A percentile compares a stretch with the other conserved stretches of the same genome.
These are phyloP conservation scores for Solea solea DNA, from an alignment of 2,113 vertebrate species.

Conservation along the genomic window DNA sequence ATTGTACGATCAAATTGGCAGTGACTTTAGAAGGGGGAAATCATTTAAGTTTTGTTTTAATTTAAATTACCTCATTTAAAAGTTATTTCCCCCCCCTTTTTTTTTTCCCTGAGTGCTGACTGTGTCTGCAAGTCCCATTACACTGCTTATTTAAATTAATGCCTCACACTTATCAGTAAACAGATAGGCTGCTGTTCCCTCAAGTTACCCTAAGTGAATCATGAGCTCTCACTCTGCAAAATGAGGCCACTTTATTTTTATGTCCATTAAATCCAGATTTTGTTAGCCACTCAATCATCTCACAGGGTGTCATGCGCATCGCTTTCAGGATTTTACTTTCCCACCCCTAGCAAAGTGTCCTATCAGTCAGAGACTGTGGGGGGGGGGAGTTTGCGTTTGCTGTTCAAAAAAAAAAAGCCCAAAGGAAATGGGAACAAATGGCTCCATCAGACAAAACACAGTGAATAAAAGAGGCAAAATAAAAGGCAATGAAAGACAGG, in stretches of 20 bases:
- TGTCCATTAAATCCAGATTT: conserved; percentile 59
- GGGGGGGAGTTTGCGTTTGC: not conserved
- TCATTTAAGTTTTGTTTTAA: conserved; percentile 39
- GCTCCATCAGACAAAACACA: conserved; percentile 64
- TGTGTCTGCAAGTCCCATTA: conserved; percentile 56
- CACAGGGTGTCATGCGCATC: conserved; percentile 36
- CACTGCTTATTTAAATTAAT: conserved; percentile 60
- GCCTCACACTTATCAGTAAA: conserved; percentile 57
- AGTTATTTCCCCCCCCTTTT: conserved; percentile 1
- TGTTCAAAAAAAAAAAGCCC: no score
- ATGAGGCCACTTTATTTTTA: conserved; percentile 58
- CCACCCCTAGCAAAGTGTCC: conserved; percentile 30
- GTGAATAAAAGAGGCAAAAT: conserved; percentile 56
- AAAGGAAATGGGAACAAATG: conserved; percentile 56
- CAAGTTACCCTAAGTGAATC: conserved; percentile 56
- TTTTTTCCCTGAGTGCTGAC: conserved; percentile 30
- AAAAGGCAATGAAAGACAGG: conserved; percentile 52
- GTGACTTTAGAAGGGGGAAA: conserved; percentile 11
- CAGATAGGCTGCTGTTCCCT: conserved; percentile 53
- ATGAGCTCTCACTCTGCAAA: conserved; percentile 47
- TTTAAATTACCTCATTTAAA: conserved; percentile 61
- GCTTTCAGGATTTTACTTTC: conserved; percentile 55
- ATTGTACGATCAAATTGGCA: conserved; percentile 34
- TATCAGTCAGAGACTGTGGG: conserved; percentile 15
- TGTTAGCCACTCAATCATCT: conserved; percentile 47